phyloP scores from a whole-genome alignment of 2,797 vertebrate species.

The Furcifer pardalis region DNA sequence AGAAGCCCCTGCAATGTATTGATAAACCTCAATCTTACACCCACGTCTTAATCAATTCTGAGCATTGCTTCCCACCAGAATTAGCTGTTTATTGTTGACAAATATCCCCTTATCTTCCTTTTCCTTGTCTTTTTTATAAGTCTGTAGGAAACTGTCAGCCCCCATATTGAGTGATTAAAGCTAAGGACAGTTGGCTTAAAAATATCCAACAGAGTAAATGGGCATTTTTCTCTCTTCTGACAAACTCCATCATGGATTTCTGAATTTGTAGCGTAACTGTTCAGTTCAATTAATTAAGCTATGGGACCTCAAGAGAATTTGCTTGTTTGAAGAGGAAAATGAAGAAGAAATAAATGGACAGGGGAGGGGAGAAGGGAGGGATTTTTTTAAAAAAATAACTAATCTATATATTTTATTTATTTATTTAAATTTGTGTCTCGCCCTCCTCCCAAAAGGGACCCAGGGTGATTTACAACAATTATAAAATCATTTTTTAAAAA shows the following conservation, averaged over 20 bases:
- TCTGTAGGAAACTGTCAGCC: conserved; percentile 52
- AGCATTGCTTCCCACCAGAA: conserved; percentile 60
- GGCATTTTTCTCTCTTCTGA: conserved; percentile 52
- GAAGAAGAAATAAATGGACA: not conserved
- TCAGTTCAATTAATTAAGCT: conserved; percentile 64
- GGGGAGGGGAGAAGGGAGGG: not conserved
- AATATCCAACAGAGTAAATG: conserved; percentile 35
- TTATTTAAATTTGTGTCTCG: too few relatives aligned
- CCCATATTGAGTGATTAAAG: conserved; percentile 56
- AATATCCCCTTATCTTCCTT: conserved; percentile 61
- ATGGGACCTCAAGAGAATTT: conserved; percentile 58
- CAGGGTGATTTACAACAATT: too few relatives aligned
- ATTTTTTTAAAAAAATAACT: not conserved
- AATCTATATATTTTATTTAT: not conserved
- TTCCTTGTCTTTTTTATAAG: conserved; percentile 34
- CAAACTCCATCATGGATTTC: conserved; percentile 58
- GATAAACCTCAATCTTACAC: conserved; percentile 61
- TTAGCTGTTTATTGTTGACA: conserved; percentile 61
- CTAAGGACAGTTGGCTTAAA: conserved; percentile 50
- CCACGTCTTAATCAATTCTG: conserved; percentile 63
- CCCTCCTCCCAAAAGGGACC: too few relatives aligned
- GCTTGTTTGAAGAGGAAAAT: conserved; percentile 37
- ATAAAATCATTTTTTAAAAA: too few relatives aligned
- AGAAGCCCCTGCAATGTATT: conserved; percentile 59
- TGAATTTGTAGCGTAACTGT: conserved; percentile 37